Conservation (phyloP, 1,140 invertebrate species). For the Aricia agestis region DNA sequence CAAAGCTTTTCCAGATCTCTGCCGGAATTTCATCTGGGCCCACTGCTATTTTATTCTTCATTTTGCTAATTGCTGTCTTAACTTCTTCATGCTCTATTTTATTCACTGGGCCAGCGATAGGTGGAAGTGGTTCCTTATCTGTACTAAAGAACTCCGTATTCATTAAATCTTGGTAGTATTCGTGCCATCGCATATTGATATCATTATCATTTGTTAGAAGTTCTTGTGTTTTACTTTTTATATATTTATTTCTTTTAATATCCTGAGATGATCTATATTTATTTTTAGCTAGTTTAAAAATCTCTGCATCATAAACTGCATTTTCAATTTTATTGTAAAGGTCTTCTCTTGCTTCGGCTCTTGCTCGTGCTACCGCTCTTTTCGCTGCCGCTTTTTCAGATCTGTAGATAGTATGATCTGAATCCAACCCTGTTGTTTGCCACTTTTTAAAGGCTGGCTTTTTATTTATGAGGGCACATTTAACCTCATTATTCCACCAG, state of each 20-base stretch:
- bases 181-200: conserved; percentile 18
- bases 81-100: too few relatives aligned
- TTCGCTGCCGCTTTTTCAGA: not conserved
- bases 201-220: conserved; percentile 16
- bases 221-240: not conserved
- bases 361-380: not conserved
- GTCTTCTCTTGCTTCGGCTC: conserved; percentile 17
- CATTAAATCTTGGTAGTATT: conserved; percentile 23
- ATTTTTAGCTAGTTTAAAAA: conserved; percentile 27
- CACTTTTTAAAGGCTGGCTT: conserved; percentile 12
- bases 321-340: conserved; percentile 17
- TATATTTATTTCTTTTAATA: conserved; percentile 19
- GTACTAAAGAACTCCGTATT: conserved; percentile 24
- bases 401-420: not conserved
- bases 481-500: conserved; percentile 21
- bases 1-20: too few relatives aligned
- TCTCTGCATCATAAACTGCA: not conserved
- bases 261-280: conserved; percentile 20
- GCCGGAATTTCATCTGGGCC: too few relatives aligned
- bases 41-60: too few relatives aligned
- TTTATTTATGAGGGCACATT: conserved; percentile 3
- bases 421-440: not conserved
- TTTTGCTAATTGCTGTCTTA: too few relatives aligned
- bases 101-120: too few relatives aligned
- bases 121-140: too few relatives aligned